phyloP scores from a whole-genome alignment of 1,140 invertebrate species.

The Teleogryllus occipitalis region DNA sequence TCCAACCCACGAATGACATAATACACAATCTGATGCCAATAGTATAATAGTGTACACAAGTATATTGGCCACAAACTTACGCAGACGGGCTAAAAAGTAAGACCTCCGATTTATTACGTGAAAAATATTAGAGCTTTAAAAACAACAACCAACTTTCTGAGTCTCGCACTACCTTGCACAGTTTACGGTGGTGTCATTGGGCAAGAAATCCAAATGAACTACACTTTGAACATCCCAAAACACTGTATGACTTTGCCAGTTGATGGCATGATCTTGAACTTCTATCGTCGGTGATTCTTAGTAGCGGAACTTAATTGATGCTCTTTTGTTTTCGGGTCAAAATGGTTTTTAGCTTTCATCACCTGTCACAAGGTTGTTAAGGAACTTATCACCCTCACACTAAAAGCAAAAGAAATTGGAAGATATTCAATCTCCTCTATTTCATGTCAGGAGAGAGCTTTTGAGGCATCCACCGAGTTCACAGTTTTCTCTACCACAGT shows the following conservation, averaged over 20 bases:
- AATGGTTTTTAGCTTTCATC: slow-evolving; percentile 3
- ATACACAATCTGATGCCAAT: no score
- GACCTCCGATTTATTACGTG: no score
- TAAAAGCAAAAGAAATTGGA: neutral
- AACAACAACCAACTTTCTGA: neutral
- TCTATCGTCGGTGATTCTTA: neutral
- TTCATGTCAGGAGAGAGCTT: slow-evolving; percentile 8
- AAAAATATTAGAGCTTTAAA: neutral
- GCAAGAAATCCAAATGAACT: no score
- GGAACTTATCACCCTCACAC: neutral
- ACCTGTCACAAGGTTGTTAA: slow-evolving; percentile 6
- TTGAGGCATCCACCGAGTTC: neutral
- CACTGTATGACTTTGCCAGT: no score
- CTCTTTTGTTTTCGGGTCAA: neutral
- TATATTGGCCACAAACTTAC: no score
- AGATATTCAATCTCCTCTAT: neutral
- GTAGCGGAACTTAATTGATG: slow-evolving; percentile 6
- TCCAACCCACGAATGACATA: no score
- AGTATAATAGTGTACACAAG: no score
- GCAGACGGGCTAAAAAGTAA: no score
- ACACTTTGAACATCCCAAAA: no score
- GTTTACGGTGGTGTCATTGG: neutral
- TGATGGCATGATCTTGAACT: no score
- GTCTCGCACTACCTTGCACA: no score
- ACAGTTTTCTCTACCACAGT: neutral